phyloP scores from a whole-genome alignment of 2,113 vertebrate species.

The Pseudopipra pipra region DNA sequence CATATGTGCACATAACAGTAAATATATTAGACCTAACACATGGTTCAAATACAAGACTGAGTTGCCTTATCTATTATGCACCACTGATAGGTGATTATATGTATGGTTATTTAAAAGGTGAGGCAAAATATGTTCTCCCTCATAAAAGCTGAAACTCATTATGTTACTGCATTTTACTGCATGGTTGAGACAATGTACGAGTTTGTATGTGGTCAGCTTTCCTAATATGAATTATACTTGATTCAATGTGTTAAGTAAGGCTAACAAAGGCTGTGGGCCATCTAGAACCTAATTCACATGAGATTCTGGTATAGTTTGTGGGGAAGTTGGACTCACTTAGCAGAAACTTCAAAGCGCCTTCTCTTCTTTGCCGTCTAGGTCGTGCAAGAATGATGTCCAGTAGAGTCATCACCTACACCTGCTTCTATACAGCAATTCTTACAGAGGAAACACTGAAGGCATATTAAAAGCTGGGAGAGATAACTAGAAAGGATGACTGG shows the following conservation, averaged over 20 bases:
- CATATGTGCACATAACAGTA: background rate
- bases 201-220: background rate
- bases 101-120: background rate
- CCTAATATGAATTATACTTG: background rate
- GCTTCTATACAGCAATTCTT: background rate
- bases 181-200: background rate
- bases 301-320: background rate
- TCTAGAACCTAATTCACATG: background rate
- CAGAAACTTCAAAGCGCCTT: background rate
- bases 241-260: background rate
- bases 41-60: background rate
- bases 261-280: fast-evolving
- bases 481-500: background rate
- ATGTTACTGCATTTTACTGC: background rate
- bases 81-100: background rate
- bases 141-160: background rate
- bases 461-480: background rate
- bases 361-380: background rate
- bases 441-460: background rate
- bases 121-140: background rate
- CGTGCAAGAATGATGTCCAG: background rate
- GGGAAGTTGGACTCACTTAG: background rate
- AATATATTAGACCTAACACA: background rate
- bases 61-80: background rate
- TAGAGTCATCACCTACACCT: background rate